These are phyloP conservation scores for Microctonus brassicae DNA, from an alignment of 2,888 invertebrate genomes.

Conservation along the genomic window DNA sequence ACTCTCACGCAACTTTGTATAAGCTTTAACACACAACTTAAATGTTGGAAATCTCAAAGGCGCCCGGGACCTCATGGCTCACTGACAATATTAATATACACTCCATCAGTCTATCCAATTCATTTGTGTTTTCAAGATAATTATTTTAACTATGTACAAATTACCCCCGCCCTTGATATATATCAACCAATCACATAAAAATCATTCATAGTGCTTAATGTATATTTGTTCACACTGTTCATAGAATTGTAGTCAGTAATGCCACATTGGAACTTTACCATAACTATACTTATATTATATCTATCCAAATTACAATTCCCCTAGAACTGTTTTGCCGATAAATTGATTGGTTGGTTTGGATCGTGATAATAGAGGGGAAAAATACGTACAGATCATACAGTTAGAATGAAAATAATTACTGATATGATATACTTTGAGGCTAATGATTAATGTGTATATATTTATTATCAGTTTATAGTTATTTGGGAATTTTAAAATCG, in stretches of 20 bases:
- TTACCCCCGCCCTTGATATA: too few relatives aligned
- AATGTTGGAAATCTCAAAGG: conserved; percentile 8
- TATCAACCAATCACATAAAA: not conserved
- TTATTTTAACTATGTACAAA: too few relatives aligned
- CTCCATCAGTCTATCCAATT: too few relatives aligned
- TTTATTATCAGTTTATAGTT: not conserved
- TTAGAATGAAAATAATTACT: not conserved
- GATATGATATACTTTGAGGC: not conserved
- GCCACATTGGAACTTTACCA: too few relatives aligned
- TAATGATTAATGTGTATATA: not conserved
- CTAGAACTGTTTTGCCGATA: not conserved
- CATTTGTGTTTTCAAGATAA: too few relatives aligned
- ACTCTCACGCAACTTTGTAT: conserved; percentile 11
- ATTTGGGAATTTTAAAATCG: not conserved
- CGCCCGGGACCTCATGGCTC: not conserved
- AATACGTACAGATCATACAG: not conserved
- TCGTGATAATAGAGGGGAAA: not conserved
- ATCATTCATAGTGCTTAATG: not conserved
- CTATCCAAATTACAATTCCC: not conserved
- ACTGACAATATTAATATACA: too few relatives aligned
- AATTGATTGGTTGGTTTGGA: not conserved
- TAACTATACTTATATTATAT: too few relatives aligned
- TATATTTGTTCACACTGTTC: too few relatives aligned
- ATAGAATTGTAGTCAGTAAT: too few relatives aligned
- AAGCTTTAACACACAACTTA: conserved; percentile 39